Evolutionary conservation across 1,140 invertebrate genomes (phyloP).

Genomic region (Tetranychus cinnabarinus): DNA sequence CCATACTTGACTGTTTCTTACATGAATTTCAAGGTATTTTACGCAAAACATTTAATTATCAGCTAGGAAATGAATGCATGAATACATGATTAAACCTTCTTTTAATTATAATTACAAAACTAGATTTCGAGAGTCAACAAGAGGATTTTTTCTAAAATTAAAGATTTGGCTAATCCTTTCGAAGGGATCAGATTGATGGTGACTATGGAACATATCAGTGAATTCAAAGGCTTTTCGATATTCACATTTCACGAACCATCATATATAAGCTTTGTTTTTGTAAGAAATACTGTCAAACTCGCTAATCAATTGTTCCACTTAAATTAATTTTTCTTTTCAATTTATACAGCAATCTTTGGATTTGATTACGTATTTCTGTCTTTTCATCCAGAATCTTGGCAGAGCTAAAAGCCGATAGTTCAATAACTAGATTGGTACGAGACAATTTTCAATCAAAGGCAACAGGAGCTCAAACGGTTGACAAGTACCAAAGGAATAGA

Average conservation of each 20-base stretch:
- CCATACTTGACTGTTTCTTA: background rate
- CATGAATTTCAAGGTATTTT: background rate
- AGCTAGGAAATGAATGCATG: too few species aligned
- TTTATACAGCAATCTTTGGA: background rate
- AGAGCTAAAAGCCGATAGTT: too few species aligned
- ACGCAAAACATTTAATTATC: too few species aligned
- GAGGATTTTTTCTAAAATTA: background rate
- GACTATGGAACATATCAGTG: background rate
- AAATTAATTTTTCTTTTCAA: background rate
- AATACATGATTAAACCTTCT: too few species aligned
- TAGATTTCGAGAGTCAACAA: background rate
- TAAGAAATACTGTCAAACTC: background rate
- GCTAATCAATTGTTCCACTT: background rate
- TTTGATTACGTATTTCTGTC: background rate
- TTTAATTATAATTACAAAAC: too few species aligned
- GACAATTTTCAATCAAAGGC: too few species aligned
- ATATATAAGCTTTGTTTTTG: background rate
- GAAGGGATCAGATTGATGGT: background rate
- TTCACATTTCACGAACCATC: background rate
- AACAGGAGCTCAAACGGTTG: too few species aligned
- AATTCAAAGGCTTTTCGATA: background rate
- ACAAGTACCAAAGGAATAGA: too few species aligned
- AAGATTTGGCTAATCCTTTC: background rate
- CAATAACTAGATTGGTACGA: too few species aligned
- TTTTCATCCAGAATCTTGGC: background rate